Evolutionary conservation across 2,888 invertebrate genomes (phyloP).

Genomic region (Epistrophe grossulariae): DNA sequence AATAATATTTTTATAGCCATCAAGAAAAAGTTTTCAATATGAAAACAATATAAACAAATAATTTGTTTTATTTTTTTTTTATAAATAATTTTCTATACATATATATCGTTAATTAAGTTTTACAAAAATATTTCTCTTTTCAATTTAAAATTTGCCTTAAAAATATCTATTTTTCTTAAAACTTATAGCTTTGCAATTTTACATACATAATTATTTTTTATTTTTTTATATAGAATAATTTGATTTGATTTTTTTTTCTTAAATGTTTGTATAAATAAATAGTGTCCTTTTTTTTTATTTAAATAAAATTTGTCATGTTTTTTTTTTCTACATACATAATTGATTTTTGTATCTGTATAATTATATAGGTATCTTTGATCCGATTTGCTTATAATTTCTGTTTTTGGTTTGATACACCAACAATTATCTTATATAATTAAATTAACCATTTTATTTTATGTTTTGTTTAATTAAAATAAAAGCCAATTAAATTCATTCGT

Average conservation of each 20-base stretch:
- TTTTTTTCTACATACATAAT: constrained; percentile 30
- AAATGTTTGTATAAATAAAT: constrained; percentile 64
- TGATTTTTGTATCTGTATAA: constrained; percentile 48
- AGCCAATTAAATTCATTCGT: constrained; percentile 68
- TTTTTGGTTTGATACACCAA: constrained; percentile 69
- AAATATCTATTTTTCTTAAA: constrained; percentile 55
- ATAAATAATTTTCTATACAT: constrained; percentile 16
- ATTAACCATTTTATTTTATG: constrained; percentile 15
- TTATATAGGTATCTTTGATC: constrained; percentile 44
- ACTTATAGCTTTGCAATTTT: constrained; percentile 43
- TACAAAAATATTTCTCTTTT: constrained; percentile 67
- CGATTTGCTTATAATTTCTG: constrained; percentile 38
- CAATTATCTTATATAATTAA: constrained; percentile 33
- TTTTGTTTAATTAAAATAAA: constrained; percentile 5
- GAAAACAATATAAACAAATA: constrained; percentile 67
- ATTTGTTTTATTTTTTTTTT: constrained; percentile 25
- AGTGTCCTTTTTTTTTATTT: constrained; percentile 29
- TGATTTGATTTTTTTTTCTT: constrained; percentile 33
- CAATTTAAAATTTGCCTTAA: constrained; percentile 1
- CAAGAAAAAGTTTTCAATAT: constrained; percentile 70
- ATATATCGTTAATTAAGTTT: constrained; percentile 29
- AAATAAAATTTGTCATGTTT: constrained; percentile 73
- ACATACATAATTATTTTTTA: not conserved
- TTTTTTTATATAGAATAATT: constrained; percentile 13
- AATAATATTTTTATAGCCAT: constrained; percentile 54